phyloP scores from a whole-genome alignment of 2,888 invertebrate genomes.

The Epiblema foenella region DNA sequence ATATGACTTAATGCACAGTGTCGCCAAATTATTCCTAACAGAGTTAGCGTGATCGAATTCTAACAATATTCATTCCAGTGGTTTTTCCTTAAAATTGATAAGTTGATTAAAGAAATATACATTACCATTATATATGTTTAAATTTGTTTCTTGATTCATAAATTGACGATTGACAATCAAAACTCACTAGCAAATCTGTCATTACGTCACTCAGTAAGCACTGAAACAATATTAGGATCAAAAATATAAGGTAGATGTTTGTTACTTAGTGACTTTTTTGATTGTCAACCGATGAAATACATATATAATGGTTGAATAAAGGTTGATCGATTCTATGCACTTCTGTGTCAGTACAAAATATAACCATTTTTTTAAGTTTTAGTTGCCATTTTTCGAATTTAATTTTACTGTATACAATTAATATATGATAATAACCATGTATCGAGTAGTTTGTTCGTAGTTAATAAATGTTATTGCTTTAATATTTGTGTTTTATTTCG shows the following conservation, averaged over 20 bases:
- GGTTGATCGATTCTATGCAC: constrained; percentile 4
- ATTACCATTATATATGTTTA: too few relatives aligned
- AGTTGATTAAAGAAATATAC: neutral
- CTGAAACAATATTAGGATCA: too few relatives aligned
- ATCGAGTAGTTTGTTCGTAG: constrained; percentile 54
- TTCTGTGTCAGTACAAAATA: constrained; percentile 37
- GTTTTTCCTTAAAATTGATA: neutral
- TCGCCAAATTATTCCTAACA: too few relatives aligned
- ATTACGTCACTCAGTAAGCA: too few relatives aligned
- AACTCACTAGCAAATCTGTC: too few relatives aligned
- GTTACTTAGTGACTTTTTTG: too few relatives aligned
- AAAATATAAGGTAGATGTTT: too few relatives aligned
- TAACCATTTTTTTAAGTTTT: constrained; percentile 26
- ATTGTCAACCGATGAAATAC: too few relatives aligned
- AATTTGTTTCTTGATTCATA: too few relatives aligned
- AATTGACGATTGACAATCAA: too few relatives aligned
- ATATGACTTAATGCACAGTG: too few relatives aligned
- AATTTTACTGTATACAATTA: constrained; percentile 21
- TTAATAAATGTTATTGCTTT: constrained; percentile 56
- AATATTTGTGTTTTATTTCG: constrained; percentile 20
- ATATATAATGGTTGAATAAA: neutral
- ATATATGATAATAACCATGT: constrained; percentile 43
- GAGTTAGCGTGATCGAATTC: too few relatives aligned
- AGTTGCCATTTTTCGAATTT: constrained; percentile 42
- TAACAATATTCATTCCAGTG: neutral